Evolutionary conservation across 1,140 invertebrate genomes (phyloP).

Genomic region (Lineus longissimus): DNA sequence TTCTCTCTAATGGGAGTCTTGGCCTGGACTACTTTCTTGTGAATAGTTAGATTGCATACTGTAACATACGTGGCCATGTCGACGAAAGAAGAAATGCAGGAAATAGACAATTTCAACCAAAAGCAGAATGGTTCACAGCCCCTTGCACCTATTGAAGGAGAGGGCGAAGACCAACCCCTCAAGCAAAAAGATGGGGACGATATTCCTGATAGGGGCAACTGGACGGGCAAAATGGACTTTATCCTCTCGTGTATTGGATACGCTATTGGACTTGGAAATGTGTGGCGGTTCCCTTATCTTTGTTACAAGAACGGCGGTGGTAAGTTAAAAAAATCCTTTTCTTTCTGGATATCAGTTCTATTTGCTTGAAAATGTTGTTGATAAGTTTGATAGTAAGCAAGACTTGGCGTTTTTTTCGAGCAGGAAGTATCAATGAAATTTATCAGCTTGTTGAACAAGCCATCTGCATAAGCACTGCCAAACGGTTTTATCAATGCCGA

Average conservation of each 20-base stretch:
- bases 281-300: constrained; percentile 89
- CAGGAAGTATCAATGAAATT: too few species aligned
- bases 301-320: constrained; percentile 90
- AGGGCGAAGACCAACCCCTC: not conserved
- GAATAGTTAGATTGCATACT: too few species aligned
- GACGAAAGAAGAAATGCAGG: constrained; percentile 4
- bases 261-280: constrained; percentile 68
- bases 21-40: too few species aligned
- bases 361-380: too few species aligned
- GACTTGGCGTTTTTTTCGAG: not conserved
- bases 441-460: too few species aligned
- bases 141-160: not conserved
- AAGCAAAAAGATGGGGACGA: constrained; percentile 18
- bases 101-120: not conserved
- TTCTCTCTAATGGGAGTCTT: too few species aligned
- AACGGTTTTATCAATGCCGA: too few species aligned
- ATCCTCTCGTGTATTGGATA: constrained; percentile 49
- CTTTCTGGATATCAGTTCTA: not conserved
- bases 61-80: too few species aligned
- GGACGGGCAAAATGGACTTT: constrained; percentile 52
- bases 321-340: constrained; percentile 6
- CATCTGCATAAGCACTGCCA: too few species aligned
- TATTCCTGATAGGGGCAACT: constrained; percentile 64
- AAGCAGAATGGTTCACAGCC: not conserved
- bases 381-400: too few species aligned